Evolutionary conservation across 2,113 vertebrate species (phyloP).

Genomic region (Jacana jacana): DNA sequence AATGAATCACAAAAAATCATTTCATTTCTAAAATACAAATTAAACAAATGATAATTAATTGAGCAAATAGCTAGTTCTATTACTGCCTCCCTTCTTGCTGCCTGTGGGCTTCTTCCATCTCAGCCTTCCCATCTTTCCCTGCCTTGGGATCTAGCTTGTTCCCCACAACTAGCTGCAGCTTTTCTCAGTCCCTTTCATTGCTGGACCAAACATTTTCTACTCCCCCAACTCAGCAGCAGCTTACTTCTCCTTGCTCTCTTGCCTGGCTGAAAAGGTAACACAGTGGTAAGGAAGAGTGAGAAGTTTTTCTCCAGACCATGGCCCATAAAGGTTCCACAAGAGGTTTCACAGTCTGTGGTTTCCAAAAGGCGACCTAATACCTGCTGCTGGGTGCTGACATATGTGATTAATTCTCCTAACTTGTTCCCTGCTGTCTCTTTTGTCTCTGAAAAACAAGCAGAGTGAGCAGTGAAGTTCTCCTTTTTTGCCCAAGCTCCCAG

Average conservation of each 20-base stretch:
- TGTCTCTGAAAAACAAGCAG: neutral
- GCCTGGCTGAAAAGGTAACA: neutral
- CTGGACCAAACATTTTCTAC: neutral
- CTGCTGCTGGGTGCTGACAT: neutral
- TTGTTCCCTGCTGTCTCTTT: neutral
- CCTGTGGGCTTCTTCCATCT: neutral
- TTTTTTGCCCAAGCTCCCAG: neutral
- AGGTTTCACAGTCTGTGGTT: neutral
- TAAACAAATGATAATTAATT: conserved; percentile 29
- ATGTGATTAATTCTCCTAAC: neutral
- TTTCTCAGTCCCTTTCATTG: neutral
- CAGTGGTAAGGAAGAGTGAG: neutral
- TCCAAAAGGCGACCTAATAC: neutral
- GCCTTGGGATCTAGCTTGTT: neutral
- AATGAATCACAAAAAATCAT: neutral
- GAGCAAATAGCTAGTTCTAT: neutral
- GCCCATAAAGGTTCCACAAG: neutral
- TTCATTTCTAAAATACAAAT: conserved; percentile 33
- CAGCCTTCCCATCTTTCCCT: neutral
- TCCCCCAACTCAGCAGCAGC: neutral
- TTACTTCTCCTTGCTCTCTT: neutral
- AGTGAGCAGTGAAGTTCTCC: neutral
- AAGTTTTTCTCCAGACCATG: neutral
- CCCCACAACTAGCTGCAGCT: neutral
- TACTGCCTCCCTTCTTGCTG: neutral